Conservation (phyloP, 2,113 vertebrate species). For the Cyanistes caeruleus region DNA sequence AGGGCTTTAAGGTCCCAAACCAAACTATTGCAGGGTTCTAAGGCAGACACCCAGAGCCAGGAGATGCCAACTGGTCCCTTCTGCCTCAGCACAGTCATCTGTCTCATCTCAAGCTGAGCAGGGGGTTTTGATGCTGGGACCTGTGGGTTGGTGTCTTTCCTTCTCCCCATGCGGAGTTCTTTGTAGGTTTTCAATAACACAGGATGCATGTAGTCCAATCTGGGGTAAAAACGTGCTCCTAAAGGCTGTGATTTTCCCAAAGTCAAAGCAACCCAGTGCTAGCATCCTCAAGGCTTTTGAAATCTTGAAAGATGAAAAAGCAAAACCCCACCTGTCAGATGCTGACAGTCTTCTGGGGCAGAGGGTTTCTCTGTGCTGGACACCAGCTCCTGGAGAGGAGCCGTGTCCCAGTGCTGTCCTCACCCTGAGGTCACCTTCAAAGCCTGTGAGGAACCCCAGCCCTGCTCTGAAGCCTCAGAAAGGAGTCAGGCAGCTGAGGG, state of each 20-base stretch:
- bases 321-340: neutral
- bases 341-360: neutral
- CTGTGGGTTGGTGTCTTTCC: neutral
- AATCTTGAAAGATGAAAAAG: neutral
- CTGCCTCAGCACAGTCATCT: fast-evolving
- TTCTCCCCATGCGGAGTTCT: neutral
- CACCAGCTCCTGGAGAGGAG: neutral
- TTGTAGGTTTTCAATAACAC: neutral
- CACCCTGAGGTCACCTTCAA: neutral
- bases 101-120: neutral
- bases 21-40: neutral
- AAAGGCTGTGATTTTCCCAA: neutral
- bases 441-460: neutral
- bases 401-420: neutral
- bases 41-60: neutral
- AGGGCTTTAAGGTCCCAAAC: neutral
- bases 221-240: neutral
- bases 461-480: neutral
- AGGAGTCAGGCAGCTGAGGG: neutral
- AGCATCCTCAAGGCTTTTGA: neutral
- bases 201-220: neutral
- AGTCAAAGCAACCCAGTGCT: neutral
- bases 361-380: neutral
- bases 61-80: neutral
- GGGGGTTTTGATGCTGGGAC: neutral